Percentiles rank a stretch among this genome's conserved stretches.
Conservation (phyloP, 2,113 vertebrate genomes). For the Rhegmatorhina hoffmannsi region DNA sequence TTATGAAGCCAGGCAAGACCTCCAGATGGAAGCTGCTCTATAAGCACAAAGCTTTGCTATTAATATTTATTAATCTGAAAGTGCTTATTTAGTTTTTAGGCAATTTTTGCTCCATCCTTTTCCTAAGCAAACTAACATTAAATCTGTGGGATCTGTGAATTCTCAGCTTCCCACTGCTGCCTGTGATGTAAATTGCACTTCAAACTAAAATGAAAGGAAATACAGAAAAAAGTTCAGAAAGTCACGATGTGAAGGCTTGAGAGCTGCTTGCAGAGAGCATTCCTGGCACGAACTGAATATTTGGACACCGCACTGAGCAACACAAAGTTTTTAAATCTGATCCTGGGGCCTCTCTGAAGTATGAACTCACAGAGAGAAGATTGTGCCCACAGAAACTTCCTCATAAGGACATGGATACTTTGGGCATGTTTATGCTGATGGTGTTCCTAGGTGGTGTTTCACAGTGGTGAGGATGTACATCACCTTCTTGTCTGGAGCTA, state of each 20-base stretch:
- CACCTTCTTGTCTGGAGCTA: neutral
- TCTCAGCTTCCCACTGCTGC: slow-evolving; percentile 9
- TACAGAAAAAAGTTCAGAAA: neutral
- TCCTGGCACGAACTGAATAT: neutral
- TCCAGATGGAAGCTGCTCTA: slow-evolving; percentile 21
- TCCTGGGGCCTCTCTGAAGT: neutral
- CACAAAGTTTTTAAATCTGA: neutral
- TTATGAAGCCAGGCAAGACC: slow-evolving; percentile 27
- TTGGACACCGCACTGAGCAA: neutral
- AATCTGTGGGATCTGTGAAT: neutral
- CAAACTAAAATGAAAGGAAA: neutral
- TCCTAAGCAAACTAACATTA: slow-evolving; percentile 22
- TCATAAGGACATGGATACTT: neutral
- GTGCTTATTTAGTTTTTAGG: slow-evolving; percentile 13
- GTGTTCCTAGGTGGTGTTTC: neutral
- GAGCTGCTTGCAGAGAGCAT: neutral
- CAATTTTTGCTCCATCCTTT: neutral
- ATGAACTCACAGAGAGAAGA: neutral
- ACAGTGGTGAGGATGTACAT: neutral
- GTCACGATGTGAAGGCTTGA: neutral
- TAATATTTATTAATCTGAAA: slow-evolving; percentile 59
- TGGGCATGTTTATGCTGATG: neutral
- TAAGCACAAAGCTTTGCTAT: slow-evolving; percentile 34
- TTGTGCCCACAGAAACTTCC: neutral
- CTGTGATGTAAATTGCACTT: neutral